Evolutionary conservation across 2,888 invertebrate genomes (phyloP), one percentile per base, ranked within the genome.

Genomic region (Lycocerus yunnanus): DNA sequence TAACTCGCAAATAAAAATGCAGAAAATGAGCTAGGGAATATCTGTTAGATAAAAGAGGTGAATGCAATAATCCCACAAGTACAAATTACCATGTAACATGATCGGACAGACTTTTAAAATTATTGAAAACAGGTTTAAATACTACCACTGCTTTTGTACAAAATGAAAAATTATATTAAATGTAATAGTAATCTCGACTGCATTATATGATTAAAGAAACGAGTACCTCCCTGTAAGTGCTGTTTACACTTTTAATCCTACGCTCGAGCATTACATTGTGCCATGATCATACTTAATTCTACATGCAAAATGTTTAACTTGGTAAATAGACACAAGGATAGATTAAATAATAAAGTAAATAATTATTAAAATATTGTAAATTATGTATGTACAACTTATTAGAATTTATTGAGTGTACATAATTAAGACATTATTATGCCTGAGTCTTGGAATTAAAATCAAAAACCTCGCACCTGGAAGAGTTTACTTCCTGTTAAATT

Each of bases 301-400:
- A 20, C 61, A 20, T 63, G 61, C 61, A 63, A 63, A 18, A 63
- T 18, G 16, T 63, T 63, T 63, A 15, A 18, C 43, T 63, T 63
- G 61, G 20, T 63, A 15, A 63, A 63, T 15, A 15, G 61, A 63
- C 61, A 63, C 61, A 63, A 63, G 61, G 61, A 63, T 63, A 61
- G 18, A 61, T 61, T 61, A 61, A 16, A 16, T 61, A 20, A 61
- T 18, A 18, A 63, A 18, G 61, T 63, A 63, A 63, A 63, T 43
- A n/a, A n/a, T n/a, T n/a, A 43, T 43, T 43, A 43, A 63, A 13
- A 20, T 63, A 15, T 63, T 63, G 15, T 63, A 63, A 60, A 63
- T 63, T 63, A 18, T 63, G 43, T n/a, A 43, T 43, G 43, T 43
- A 43, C n/a, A 43, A n/a, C 13, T 43, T 43, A 43, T 43, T 43